Percentiles rank a stretch among this genome's conserved stretches.
Evolutionary conservation across 2,113 vertebrate genomes (phyloP).

Genomic region (Onychorhynchus coronatus): DNA sequence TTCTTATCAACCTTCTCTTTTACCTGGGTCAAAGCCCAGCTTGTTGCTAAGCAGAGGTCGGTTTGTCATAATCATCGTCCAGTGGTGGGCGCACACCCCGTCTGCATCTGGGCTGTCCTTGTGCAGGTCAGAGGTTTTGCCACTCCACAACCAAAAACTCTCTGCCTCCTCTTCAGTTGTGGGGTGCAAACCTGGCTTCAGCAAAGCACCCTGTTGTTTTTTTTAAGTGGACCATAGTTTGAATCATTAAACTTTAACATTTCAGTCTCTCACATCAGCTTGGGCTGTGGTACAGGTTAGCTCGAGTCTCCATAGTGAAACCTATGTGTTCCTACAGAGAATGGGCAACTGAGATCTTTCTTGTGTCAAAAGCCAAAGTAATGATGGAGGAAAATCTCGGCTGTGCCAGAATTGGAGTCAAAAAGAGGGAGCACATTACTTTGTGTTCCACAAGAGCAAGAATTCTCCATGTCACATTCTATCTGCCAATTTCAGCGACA

Average conservation of each 20-base stretch:
- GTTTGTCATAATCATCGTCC: background rate
- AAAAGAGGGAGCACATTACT: background rate
- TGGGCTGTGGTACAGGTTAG: background rate
- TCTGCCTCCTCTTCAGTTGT: background rate
- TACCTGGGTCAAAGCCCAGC: background rate
- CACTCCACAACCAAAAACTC: background rate
- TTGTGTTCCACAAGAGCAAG: background rate
- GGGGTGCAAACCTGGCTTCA: background rate
- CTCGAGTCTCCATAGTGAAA: background rate
- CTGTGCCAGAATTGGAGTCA: background rate
- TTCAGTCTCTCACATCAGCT: background rate
- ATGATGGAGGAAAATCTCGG: background rate
- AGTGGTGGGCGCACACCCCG: background rate
- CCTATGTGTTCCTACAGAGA: background rate
- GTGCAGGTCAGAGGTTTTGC: background rate
- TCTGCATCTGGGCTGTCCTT: background rate
- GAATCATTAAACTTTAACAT: background rate
- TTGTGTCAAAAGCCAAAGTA: background rate
- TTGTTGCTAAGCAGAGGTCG: background rate
- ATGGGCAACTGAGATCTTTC: background rate
- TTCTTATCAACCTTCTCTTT: background rate
- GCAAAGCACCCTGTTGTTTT: background rate
- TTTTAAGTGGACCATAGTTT: background rate
- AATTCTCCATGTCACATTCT: background rate
- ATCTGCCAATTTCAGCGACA: background rate